Evolutionary conservation across 2,797 vertebrate species (phyloP).

Genomic region (Hemibagrus guttatus): DNA sequence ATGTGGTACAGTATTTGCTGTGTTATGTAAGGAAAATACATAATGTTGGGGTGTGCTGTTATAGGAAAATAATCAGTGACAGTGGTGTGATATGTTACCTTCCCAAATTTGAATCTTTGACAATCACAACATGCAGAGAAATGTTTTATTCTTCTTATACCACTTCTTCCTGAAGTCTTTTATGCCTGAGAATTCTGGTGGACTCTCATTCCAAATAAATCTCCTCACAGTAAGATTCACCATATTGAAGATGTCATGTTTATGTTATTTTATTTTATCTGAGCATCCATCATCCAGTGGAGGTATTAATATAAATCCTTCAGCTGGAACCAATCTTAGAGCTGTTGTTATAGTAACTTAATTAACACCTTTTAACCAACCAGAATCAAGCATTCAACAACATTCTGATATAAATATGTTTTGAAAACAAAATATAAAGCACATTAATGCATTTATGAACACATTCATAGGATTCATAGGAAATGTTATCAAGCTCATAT

Average conservation of each 20-base stretch:
- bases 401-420: neutral
- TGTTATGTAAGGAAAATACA: neutral
- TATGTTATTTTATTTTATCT: neutral
- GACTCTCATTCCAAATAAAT: neutral
- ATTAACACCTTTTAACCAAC: neutral
- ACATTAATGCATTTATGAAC: neutral
- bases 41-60: neutral
- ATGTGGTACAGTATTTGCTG: neutral
- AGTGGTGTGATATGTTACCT: neutral
- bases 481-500: neutral
- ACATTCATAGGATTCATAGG: neutral
- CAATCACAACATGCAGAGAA: neutral
- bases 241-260: neutral
- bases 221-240: neutral
- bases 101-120: neutral
- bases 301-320: neutral
- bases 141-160: neutral
- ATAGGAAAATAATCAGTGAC: neutral
- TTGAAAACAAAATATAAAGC: neutral
- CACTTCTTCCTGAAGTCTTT: neutral
- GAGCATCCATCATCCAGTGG: neutral
- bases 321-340: neutral
- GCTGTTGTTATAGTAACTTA: neutral
- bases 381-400: neutral
- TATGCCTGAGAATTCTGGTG: neutral